phyloP scores from a whole-genome alignment of 2,888 invertebrate species.

The Conomelus anceps region DNA sequence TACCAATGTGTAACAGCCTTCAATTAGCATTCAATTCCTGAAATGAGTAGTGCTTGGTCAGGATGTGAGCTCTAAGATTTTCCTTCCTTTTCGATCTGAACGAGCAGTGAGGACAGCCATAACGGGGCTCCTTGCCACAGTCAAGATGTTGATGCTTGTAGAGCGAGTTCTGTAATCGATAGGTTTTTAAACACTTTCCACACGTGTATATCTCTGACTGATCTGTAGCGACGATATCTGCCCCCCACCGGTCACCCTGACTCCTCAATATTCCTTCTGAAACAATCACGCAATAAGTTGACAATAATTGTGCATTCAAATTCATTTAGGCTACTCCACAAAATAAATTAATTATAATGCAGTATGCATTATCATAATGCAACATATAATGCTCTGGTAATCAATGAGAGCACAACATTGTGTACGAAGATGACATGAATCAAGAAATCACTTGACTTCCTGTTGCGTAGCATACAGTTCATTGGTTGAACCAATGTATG shows the following conservation, averaged over 20 bases:
- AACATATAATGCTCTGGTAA: too few species aligned
- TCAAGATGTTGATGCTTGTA: conserved; percentile 30
- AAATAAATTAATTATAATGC: too few species aligned
- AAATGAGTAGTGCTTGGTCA: background rate
- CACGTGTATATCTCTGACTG: conserved; percentile 2
- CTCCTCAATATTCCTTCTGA: background rate
- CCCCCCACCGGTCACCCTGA: background rate
- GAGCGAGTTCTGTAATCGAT: conserved; percentile 29
- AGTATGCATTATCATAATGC: too few species aligned
- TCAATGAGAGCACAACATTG: too few species aligned
- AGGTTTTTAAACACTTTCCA: conserved; percentile 28
- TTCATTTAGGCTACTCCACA: too few species aligned
- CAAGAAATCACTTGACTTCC: too few species aligned
- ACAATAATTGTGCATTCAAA: background rate
- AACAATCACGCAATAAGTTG: background rate
- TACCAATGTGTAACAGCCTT: too few species aligned
- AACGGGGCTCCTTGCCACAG: conserved; percentile 31
- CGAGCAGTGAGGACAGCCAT: conserved; percentile 28
- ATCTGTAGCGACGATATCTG: background rate
- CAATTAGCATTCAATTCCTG: background rate
- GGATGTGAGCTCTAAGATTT: conserved; percentile 22
- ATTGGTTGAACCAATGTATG: too few species aligned
- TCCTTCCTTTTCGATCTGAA: conserved; percentile 26
- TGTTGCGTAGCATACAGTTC: too few species aligned
- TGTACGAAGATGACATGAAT: too few species aligned